Evolutionary conservation across 2,888 invertebrate species (phyloP).

Genomic region (Rhagonycha lutea): DNA sequence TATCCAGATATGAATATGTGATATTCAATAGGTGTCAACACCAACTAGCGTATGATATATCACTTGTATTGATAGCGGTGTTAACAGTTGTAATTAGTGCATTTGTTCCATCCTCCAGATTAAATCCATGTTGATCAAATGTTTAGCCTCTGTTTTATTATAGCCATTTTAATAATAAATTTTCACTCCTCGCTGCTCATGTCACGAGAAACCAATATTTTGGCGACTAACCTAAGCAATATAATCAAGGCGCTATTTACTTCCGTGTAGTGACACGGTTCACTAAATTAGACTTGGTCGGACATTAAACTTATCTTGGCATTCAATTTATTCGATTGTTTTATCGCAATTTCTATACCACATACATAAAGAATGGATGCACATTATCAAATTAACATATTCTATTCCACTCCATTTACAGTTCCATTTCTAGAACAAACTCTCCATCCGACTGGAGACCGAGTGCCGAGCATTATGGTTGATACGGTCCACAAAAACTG

Average conservation of each 20-base stretch:
- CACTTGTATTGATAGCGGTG: slow-evolving; percentile 37
- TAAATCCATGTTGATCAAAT: slow-evolving; percentile 5
- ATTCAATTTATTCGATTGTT: background rate
- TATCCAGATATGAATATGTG: slow-evolving; percentile 29
- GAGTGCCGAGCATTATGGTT: no score
- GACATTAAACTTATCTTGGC: background rate
- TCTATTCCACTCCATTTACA: background rate
- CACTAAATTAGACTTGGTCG: background rate
- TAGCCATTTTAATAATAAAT: background rate
- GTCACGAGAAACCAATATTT: background rate
- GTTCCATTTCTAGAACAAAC: background rate
- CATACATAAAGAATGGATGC: background rate
- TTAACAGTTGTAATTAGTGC: slow-evolving; percentile 39
- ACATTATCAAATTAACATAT: background rate
- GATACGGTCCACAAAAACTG: no score
- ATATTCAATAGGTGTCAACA: slow-evolving; percentile 35
- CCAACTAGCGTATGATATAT: slow-evolving; percentile 31
- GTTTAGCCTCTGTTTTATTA: background rate
- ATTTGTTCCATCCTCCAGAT: slow-evolving; percentile 16
- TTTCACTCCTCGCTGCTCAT: background rate
- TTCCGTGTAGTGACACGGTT: background rate
- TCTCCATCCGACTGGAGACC: background rate
- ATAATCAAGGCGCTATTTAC: background rate
- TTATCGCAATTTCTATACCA: background rate
- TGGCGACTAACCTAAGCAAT: background rate